These are phyloP conservation scores for Drosophila infuscata DNA, from an alignment of 2,888 invertebrate species.

Conservation along the genomic window DNA sequence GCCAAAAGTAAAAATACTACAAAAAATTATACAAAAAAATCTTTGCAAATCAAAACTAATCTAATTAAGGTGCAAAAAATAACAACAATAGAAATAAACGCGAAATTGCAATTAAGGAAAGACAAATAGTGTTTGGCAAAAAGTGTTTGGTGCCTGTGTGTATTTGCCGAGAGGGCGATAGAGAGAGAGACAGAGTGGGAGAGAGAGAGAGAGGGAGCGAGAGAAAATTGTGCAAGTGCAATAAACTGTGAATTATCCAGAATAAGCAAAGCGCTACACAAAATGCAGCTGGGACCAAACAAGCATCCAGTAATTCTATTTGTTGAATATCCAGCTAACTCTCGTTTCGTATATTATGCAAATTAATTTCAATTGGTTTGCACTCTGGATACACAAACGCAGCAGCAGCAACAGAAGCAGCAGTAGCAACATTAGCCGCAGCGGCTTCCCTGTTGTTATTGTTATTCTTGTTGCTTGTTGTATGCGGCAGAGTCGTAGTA, in stretches of 20 bases:
- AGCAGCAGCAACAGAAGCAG: constrained; percentile 15
- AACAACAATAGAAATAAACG: not conserved
- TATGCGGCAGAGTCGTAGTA: constrained; percentile 34
- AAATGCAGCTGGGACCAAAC: constrained; percentile 40
- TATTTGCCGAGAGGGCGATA: constrained; percentile 22
- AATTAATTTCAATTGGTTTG: constrained; percentile 81
- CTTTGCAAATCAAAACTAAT: constrained; percentile 36
- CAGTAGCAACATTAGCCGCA: constrained; percentile 22
- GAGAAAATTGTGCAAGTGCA: constrained; percentile 72
- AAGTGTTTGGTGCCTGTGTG: constrained; percentile 19
- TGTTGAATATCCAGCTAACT: constrained; percentile 73
- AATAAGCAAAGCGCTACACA: constrained; percentile 48
- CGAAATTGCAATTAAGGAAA: not conserved
- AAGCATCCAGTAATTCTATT: constrained; percentile 55
- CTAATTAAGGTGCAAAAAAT: constrained; percentile 26
- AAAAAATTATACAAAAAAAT: constrained; percentile 14
- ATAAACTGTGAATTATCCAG: constrained; percentile 76
- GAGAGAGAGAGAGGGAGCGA: not conserved
- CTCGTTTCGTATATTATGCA: constrained; percentile 67
- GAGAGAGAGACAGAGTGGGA: not conserved
- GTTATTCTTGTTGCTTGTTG: constrained; percentile 43
- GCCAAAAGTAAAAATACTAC: constrained; percentile 26
- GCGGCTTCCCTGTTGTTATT: constrained; percentile 45
- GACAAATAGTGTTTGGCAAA: constrained; percentile 3
- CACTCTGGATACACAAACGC: constrained; percentile 71